Evolutionary conservation across 2,113 vertebrate species (phyloP), one percentile per base, ranked within the genome.

Genomic region (Tetraodon nigroviridis): DNA sequence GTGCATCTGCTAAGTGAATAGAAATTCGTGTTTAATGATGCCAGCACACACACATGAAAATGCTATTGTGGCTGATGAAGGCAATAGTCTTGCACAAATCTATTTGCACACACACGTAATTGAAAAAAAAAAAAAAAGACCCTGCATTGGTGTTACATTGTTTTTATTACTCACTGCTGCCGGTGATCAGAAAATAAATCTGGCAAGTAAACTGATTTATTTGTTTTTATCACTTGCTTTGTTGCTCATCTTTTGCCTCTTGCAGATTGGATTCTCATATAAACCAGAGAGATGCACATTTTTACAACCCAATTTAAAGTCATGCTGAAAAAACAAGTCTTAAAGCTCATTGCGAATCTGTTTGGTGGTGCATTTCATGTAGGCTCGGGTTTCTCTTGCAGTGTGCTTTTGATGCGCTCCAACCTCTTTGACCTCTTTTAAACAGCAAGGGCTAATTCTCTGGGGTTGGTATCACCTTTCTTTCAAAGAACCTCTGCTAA

Each of bases 201-300:
- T 16, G 5, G 63, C 75, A 58, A 65, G 78, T 68, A 82, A 86
- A 87, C 78, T 80, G 80, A 88, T 86, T 82, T 84, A 80, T 84
- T 84, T 79, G 68, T 80, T 85, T 86, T 82, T 73, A 82, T 84
- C 80, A 71, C 78, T 68, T 56, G 60, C 76, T 79, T 66, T 57
- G 63, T 73, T 72, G 67, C 67, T 71, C 73, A 49, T 58, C 62
- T 64, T 41, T 62, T 61, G 48, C 64, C 51, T 37, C 40, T 62
- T 48, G 61, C 64, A 73, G 79, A 82, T 75, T 81, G 79, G 77
- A 81, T 69, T 76, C 64, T 73, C 51, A 5, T 74, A 76, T 78
- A 80, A 86, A 80, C 57, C 74, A 37, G 10, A 53, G 55, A 76
- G 67, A 72, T 78, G 69, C 67, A 83, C 69, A 65, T 58, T 83